Evolutionary conservation across 2,113 vertebrate species (phyloP).

Genomic region (Salvelinus namaycush): DNA sequence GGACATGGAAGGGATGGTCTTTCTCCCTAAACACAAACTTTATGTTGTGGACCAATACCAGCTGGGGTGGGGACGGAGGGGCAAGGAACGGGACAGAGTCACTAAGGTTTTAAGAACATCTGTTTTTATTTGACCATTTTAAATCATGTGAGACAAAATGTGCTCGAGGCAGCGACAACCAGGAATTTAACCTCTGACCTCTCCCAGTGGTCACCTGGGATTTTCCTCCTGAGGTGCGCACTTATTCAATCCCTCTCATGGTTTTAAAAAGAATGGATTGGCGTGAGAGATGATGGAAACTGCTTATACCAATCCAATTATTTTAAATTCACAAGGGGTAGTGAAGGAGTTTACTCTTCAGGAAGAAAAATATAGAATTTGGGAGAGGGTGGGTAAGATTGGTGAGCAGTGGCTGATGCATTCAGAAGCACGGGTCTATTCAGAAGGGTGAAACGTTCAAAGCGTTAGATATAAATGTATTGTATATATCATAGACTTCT

Average conservation of each 20-base stretch:
- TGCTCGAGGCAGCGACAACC: conserved; percentile 50
- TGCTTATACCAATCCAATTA: too few relatives aligned
- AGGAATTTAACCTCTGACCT: conserved; percentile 12
- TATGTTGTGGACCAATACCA: conserved; percentile 91
- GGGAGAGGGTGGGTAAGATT: not conserved
- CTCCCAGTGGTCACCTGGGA: not conserved
- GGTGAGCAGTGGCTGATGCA: conserved; percentile 32
- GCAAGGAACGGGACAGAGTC: not conserved
- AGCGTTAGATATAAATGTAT: too few relatives aligned
- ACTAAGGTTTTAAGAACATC: conserved; percentile 5
- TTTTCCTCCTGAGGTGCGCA: not conserved
- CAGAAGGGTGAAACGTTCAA: too few relatives aligned
- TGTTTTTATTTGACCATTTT: conserved; percentile 60
- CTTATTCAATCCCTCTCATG: too few relatives aligned
- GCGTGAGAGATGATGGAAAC: too few relatives aligned
- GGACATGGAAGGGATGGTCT: conserved; percentile 43
- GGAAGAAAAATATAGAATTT: not conserved
- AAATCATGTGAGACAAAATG: conserved; percentile 53
- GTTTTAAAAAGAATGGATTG: too few relatives aligned
- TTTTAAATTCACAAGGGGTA: too few relatives aligned
- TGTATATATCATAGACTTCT: too few relatives aligned
- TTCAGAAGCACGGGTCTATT: conserved; percentile 28
- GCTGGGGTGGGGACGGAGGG: conserved; percentile 61
- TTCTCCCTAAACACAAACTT: conserved; percentile 61
- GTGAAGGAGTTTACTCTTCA: too few relatives aligned